phyloP scores from a whole-genome alignment of 2,797 vertebrate species.

The Sebastes umbrosus region DNA sequence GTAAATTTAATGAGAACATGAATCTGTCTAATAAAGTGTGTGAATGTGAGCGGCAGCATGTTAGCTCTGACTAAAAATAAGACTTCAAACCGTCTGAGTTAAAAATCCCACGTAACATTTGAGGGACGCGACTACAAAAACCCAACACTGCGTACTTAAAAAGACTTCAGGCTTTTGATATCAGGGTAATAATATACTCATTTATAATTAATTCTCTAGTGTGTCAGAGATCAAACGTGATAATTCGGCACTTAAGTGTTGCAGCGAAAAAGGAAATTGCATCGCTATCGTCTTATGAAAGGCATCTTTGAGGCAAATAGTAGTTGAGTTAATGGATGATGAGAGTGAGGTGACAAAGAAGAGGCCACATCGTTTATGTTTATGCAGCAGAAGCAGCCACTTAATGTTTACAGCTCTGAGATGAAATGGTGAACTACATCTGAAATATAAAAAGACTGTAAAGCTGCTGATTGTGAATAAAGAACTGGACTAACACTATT shows the following conservation, averaged over 20 bases:
- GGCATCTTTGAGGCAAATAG: conserved; percentile 38
- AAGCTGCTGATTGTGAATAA: conserved; percentile 5
- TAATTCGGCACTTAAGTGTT: conserved; percentile 63
- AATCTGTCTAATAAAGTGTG: neutral
- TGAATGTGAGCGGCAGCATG: conserved; percentile 45
- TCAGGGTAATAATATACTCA: neutral
- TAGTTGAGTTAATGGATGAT: neutral
- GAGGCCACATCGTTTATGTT: neutral
- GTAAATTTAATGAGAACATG: neutral
- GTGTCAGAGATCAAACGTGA: conserved; percentile 17
- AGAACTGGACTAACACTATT: neutral
- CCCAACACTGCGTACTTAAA: neutral
- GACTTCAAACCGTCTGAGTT: conserved; percentile 23
- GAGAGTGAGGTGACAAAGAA: neutral
- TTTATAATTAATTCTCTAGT: neutral
- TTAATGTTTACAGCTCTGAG: neutral
- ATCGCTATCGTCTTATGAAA: conserved; percentile 23
- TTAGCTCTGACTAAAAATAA: conserved; percentile 49
- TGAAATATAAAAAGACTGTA: neutral
- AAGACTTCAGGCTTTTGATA: neutral
- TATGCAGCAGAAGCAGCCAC: neutral
- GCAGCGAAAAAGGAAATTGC: conserved; percentile 50
- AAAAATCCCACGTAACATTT: conserved; percentile 52
- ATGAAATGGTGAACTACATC: neutral
- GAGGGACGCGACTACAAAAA: conserved; percentile 52